These are phyloP conservation scores for Neodiprion pinetum DNA, from an alignment of 1,140 invertebrate genomes.

Conservation along the genomic window DNA sequence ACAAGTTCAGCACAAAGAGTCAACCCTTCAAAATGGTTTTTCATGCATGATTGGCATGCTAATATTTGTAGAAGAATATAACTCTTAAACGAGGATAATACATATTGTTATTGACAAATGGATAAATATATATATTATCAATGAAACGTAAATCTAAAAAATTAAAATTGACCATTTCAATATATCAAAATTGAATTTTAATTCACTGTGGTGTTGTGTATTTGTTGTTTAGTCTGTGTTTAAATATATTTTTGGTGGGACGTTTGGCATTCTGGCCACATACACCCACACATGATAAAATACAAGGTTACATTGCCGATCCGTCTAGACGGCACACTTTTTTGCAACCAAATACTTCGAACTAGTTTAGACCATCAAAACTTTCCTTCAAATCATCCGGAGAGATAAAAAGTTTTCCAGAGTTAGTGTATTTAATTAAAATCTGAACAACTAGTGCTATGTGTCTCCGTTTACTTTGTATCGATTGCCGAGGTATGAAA, in stretches of 20 bases:
- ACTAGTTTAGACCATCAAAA: neutral
- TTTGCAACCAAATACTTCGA: neutral
- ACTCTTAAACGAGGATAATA: no score
- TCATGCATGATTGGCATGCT: no score
- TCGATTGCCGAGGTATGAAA: conserved; percentile 64
- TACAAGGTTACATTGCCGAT: neutral
- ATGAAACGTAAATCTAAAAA: no score
- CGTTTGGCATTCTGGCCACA: conserved; percentile 25
- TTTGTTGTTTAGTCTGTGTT: neutral
- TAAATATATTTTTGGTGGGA: conserved; percentile 26
- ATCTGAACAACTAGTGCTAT: conserved; percentile 40
- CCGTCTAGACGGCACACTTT: conserved; percentile 7
- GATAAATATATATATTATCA: no score
- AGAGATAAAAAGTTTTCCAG: conserved; percentile 12
- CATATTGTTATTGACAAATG: no score
- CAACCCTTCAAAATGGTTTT: no score
- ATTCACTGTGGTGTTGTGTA: neutral
- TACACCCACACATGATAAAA: conserved; percentile 14
- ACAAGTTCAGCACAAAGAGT: no score
- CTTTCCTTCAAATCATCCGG: conserved; percentile 11
- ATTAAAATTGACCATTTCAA: no score
- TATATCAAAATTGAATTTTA: neutral
- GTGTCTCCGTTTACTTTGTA: conserved; percentile 63
- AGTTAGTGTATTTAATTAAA: conserved; percentile 13
- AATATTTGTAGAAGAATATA: no score